Evolutionary conservation across 1,140 invertebrate species (phyloP), one percentile per base, ranked within the genome.

Genomic region (Dendroctonus valens): DNA sequence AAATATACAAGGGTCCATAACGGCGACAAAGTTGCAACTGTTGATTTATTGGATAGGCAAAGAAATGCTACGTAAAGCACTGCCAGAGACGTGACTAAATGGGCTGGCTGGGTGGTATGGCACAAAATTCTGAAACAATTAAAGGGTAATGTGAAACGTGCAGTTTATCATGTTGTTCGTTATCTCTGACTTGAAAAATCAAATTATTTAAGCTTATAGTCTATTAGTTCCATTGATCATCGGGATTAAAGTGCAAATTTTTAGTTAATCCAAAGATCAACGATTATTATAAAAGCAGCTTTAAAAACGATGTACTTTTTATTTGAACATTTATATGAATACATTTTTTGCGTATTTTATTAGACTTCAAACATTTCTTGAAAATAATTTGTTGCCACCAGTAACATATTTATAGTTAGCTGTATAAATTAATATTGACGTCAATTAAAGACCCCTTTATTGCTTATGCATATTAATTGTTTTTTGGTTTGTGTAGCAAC

Each of bases 51-150:
- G 44, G 85, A 83, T 57, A 84, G 75, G 38, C 87, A 73, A 14
- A 83, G 77, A 53, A 86, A 83, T 64, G 85, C 84, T 6, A 89
- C 82, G 60, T 84, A 82, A 2, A 86, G 74, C 41, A 91, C 83
- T 38, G 88, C 81, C 37, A 84, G 72, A 37, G 88, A 82, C 70
- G 85, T 85, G 50, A 91, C 82, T 38, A 91, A 72, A 77, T 92
- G 90, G 61, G 88, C 87, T 15, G 90, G 90, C 75, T 92, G 90
- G 6, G 88, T 85, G 0, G 89, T 89, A 57, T 81, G 77, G 48
- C 86, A 85, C 9, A 90, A 73, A 54, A 90, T 84, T 74, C 89
- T 91, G 81, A 9, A 83, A 82, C 7, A 9, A 49, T 49, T 7
- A 51, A 66, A 61, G 38, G 46, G n/a, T 12, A 48, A 59, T 9